Base-by-base conservation (phyloP, 2,113 vertebrate genomes). In the Forbesichthys agassizii region DNA sequence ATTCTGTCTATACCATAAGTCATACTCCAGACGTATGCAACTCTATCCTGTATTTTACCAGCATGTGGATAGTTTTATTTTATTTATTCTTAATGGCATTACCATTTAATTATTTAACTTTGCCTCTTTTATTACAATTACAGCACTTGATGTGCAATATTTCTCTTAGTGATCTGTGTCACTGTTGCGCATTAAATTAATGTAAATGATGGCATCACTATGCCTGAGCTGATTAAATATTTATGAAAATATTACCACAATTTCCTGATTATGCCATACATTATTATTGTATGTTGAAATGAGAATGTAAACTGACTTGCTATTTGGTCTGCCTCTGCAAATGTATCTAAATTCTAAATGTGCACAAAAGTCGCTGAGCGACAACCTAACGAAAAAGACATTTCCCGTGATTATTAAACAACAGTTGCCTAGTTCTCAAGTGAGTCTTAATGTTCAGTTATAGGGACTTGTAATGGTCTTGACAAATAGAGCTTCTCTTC, bases 1-100 rank as follows among this genome's bases (percentile, higher is more conserved):
- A 46, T 13, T n/a, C 14, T 46, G 14, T 18, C 46, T 11, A 33
- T 48, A 62, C n/a, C 61, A n/a, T 51, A 74, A 66, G 55, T 62
- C 63, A 33, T 51, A 63, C 65, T 42, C 47, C 27, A 10, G 64
- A 20, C 20, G 20, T 27, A 27, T 27, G 27, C 27, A 27, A 27
- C 27, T 27, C 27, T 27, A 27, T 74, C 33, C 48, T 9, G 67
- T 69, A 54, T 68, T 76, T 77, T 72, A 62, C 62, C 68, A 64
- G 64, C 77, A 56, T 42, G 16, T 18, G 59, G 33, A 68, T 71
- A 55, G 80, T 75, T 70, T 72, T 56, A 68, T 62, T 71, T 84
- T 71, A 64, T 75, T 74, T 82, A 66, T 76, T 79, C 81, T 8
- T 75, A 69, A 61, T 65, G 72, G 62, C 11, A 62, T 48, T 36